Base-by-base conservation (phyloP, 2,113 vertebrate genomes). In the Nothoprocta pentlandii region DNA sequence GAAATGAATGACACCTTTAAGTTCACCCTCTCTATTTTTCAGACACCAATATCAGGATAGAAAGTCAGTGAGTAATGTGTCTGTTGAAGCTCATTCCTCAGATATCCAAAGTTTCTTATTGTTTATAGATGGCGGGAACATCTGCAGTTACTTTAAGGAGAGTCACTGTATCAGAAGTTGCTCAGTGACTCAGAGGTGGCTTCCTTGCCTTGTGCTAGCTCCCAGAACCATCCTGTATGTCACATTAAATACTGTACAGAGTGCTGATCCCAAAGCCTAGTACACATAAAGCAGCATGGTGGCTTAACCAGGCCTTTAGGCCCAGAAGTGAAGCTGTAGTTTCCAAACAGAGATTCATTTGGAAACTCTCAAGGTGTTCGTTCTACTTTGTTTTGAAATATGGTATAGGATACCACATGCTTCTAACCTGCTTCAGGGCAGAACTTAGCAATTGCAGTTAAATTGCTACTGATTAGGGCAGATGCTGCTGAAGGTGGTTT, bases 41-140 rank as follows among this genome's bases (percentile, higher is more conserved):
- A 66, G 71, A 47, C 53, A 3, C 20, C 36, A 70, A 25, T 25
- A 20, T 89, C 78, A 4, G 75, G 76, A 25, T 56, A 39, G 22
- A 66, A 73, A 86, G 71, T 87, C 63, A 76, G 44, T 92, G 58
- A 87, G 58, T 87, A 87, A 94, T 87, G 85, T 82, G 28, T 25
- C 36, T 61, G 21, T 53, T 92, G 44, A 90, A 69, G 76, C 26
- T 73, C 63, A 32, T 79, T 25, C n/a, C 0, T 1, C 8, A 56
- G 69, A 75, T 74, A 39, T 66, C 8, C 44, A 77, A 85, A 87
- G 23, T 77, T 85, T 69, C 87, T 49, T 47, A 67, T 70, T 54
- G 71, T 75, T 17, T 69, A 7, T 71, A 39, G 58, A 25, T 77
- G 36, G 36, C 82, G 36, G 54, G 63, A 85, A 49, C 53, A 62